These are phyloP conservation scores for Euura lappo DNA, from an alignment of 1,140 invertebrate species.

Conservation along the genomic window DNA sequence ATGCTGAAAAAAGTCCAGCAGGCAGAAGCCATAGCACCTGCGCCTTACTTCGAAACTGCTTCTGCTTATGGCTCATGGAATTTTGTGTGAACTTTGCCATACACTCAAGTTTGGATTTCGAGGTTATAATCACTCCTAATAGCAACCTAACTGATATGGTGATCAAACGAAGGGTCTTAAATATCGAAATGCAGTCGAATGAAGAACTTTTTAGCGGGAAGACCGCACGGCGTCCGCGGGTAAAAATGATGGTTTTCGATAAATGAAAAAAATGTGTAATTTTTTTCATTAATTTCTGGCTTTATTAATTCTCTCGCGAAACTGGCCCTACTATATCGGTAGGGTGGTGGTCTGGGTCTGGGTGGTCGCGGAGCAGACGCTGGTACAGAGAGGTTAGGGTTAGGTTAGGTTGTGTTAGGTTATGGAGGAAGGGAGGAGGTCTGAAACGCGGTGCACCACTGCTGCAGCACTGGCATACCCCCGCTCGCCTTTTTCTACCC, in stretches of 20 bases:
- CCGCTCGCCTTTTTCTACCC: slow-evolving; percentile 14
- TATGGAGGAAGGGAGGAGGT: background rate
- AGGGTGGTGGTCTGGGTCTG: slow-evolving; percentile 8
- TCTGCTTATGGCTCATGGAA: too few relatives aligned
- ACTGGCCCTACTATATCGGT: slow-evolving; percentile 2
- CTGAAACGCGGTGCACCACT: slow-evolving; percentile 15
- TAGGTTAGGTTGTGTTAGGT: background rate
- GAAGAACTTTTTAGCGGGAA: too few relatives aligned
- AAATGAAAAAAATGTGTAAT: slow-evolving; percentile 51
- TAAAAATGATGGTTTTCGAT: slow-evolving; percentile 21
- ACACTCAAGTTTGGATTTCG: too few relatives aligned
- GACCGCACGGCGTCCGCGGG: background rate
- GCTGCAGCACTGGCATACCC: slow-evolving; percentile 15
- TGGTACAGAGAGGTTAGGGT: background rate
- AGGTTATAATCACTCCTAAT: too few relatives aligned
- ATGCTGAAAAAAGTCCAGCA: too few relatives aligned
- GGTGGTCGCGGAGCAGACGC: background rate
- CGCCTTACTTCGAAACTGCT: too few relatives aligned
- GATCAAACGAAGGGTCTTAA: too few relatives aligned
- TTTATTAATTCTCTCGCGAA: slow-evolving; percentile 47
- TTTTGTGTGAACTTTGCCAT: too few relatives aligned
- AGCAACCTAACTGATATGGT: too few relatives aligned
- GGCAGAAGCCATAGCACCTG: too few relatives aligned
- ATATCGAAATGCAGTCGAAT: too few relatives aligned
- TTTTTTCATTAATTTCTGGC: slow-evolving; percentile 50